Conservation (phyloP, 2,797 vertebrate genomes). For the Sylvia borin region DNA sequence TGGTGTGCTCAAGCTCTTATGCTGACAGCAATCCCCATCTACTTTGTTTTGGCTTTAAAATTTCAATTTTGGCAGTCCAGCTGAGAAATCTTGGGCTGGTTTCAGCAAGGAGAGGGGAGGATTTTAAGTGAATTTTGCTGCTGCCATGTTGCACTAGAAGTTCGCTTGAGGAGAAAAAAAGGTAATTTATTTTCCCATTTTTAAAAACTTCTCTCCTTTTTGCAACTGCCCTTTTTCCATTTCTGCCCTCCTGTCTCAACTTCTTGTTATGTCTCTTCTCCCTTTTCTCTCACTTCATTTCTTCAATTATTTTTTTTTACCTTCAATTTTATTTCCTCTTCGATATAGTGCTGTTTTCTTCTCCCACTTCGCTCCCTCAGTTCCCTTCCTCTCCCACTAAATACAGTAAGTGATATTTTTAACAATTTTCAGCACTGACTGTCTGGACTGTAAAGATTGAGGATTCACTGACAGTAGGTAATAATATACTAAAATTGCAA, state of each 20-base stretch:
- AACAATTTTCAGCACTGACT: background rate
- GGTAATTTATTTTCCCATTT: background rate
- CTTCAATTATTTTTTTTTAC: background rate
- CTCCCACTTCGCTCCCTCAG: background rate
- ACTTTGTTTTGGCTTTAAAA: background rate
- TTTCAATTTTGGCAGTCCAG: background rate
- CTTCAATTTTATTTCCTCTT: background rate
- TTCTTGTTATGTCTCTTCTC: background rate
- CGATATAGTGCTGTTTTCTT: background rate
- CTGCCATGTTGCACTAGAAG: background rate
- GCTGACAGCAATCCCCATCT: background rate
- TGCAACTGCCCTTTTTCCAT: background rate
- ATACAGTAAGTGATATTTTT: background rate
- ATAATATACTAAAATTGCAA: slow-evolving; percentile 22
- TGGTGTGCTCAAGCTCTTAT: background rate
- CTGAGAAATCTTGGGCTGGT: background rate
- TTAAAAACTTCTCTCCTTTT: background rate
- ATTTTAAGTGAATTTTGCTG: background rate
- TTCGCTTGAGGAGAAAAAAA: background rate
- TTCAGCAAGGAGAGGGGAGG: background rate
- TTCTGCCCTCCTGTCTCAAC: background rate
- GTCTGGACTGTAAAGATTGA: background rate
- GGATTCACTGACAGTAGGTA: slow-evolving; percentile 8
- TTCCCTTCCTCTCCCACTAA: background rate
- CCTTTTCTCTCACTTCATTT: background rate